Evolutionary conservation across 2,797 vertebrate genomes (phyloP), one percentile per base, ranked within the genome.

Genomic region (Pseudopleuronectes americanus): DNA sequence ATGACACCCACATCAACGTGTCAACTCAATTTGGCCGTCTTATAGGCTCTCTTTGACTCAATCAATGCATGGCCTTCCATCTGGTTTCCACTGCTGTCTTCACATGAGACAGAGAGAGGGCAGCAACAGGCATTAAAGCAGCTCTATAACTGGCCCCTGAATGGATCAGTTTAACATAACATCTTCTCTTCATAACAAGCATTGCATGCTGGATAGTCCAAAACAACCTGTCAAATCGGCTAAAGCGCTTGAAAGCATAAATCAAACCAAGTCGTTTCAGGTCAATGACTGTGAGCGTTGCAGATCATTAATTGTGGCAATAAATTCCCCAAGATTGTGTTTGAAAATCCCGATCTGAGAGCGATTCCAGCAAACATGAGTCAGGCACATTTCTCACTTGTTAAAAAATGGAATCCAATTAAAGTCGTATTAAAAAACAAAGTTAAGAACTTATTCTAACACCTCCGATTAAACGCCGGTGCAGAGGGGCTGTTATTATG

Each of bases 21-120:
- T 92, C 90, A 90, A 91, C 88, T 91, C 88, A 90, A 90, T 93
- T 89, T 88, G 77, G 83, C 63, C 84, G 76, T 81, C 83, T 87
- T 81, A 76, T 70, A 71, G 79, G 70, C 82, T 81, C 79, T 73
- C 79, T 89, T 90, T 87, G 88, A 90, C 86, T 89, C 87, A 89
- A 90, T 92, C 90, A 89, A 86, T 89, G 78, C 88, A 88, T 73
- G 86, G 88, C 57, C 84, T 89, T 91, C 89, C 79, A 87, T 90
- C 87, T 90, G 89, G 77, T 84, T 88, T 84, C 79, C 79, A 76
- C 65, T 86, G 86, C 86, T 89, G 84, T 82, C 87, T 68, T 86
- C 84, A 85, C 76, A 57, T 78, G 77, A 64, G 66, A 58, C 70
- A n/a, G 57, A 68, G 57, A 71, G 57, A 77, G 70, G 70, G 51